A percentile compares a stretch with the other conserved stretches of the same genome.
phyloP scores from a whole-genome alignment of 2,888 invertebrate species.

The Lasioglossum malachurum region DNA sequence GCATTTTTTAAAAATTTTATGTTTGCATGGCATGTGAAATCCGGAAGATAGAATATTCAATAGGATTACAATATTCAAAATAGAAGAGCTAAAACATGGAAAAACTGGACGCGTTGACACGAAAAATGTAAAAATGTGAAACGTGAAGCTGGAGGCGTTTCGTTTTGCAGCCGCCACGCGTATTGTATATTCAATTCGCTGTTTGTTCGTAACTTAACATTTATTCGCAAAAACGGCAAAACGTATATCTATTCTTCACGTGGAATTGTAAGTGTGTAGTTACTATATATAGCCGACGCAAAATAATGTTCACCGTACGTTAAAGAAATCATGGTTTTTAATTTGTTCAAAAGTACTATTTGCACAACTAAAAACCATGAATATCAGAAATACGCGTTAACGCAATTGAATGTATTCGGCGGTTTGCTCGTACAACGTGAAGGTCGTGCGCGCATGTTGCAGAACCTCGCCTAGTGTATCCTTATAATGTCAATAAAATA shows the following conservation, averaged over 20 bases:
- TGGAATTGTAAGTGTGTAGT: background rate
- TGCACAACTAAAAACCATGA: background rate
- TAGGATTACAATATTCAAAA: background rate
- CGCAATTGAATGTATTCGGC: background rate
- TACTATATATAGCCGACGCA: no score
- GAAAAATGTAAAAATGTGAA: background rate
- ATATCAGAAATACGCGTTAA: background rate
- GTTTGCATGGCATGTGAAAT: background rate
- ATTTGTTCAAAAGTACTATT: background rate
- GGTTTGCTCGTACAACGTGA: constrained; percentile 58
- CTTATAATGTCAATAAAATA: constrained; percentile 43
- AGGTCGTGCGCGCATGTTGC: constrained; percentile 46
- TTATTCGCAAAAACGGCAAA: background rate
- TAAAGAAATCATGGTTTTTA: no score
- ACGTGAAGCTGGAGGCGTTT: background rate
- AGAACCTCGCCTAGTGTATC: constrained; percentile 21
- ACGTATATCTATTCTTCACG: background rate
- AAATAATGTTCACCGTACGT: background rate
- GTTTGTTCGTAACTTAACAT: background rate
- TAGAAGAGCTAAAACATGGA: background rate
- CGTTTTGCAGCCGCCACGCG: no score
- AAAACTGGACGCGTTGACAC: background rate
- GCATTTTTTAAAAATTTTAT: background rate
- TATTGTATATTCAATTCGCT: background rate
- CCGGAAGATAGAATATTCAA: background rate